These are phyloP conservation scores for Lycophotia porphyrea DNA, from an alignment of 2,888 invertebrate genomes.

Conservation along the genomic window DNA sequence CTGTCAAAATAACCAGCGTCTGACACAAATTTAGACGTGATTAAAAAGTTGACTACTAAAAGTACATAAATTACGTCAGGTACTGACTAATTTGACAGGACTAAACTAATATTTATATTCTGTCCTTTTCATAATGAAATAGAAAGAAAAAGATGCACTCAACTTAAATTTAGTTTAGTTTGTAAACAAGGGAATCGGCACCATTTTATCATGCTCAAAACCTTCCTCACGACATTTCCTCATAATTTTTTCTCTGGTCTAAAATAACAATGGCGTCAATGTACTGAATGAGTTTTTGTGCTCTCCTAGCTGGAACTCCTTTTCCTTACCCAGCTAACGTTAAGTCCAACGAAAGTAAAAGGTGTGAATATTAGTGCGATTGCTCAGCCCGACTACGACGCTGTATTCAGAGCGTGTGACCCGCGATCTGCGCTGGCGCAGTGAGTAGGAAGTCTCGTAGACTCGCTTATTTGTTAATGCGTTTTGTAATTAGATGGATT, in stretches of 20 bases:
- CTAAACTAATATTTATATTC: no score
- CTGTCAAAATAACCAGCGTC: no score
- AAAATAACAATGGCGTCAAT: neutral
- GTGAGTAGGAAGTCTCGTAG: constrained; percentile 44
- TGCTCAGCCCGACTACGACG: constrained; percentile 47
- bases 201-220: neutral
- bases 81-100: no score
- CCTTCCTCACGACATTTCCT: neutral
- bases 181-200: no score
- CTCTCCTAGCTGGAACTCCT: neutral
- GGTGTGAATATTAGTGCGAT: constrained; percentile 71
- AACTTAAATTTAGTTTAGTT: no score
- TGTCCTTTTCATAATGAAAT: no score
- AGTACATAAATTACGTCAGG: no score
- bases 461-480: constrained; percentile 50
- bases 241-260: neutral
- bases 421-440: constrained; percentile 67
- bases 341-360: constrained; percentile 72
- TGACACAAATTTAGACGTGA: no score
- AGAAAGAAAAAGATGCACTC: no score
- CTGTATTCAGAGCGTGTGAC: constrained; percentile 84
- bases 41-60: no score
- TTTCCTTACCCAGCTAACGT: neutral
- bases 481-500: constrained; percentile 61
- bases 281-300: neutral